Evolutionary conservation across 2,888 invertebrate genomes (phyloP), one percentile per base, ranked within the genome.

Genomic region (Hirtodrosophila histrioides): DNA sequence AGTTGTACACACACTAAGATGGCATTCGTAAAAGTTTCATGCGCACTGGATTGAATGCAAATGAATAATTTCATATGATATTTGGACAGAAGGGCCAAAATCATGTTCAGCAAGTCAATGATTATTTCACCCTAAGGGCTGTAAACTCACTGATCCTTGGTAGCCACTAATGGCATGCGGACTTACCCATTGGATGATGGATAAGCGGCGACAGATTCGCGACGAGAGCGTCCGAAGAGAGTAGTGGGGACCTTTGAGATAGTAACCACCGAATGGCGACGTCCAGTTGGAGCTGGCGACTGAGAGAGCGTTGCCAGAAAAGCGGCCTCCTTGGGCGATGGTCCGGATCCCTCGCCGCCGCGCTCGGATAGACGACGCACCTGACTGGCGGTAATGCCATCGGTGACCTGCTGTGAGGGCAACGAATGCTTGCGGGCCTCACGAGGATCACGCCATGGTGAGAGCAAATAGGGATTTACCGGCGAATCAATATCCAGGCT

Each of bases 351-450:
- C 88, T 96, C 96, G 0, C 94, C 94, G 1, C 96, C 95, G 50
- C 95, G 93, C 85, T 97, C 97, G 35, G 96, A 97, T 35, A 97
- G 92, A 12, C 97, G 93, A 27, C 97, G 94, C 51, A 97, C 96
- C 93, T 97, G 96, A 78, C 96, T 96, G 39, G 97, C 97, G 41
- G 96, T 97, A 61, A 96, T 97, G 49, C 97, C 97, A 58, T 96
- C 95, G 27, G 95, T 95, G 85, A 96, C 97, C 78, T 96, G 95
- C 2, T 96, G 96, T 0, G 96, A 96, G 2, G 97, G 97, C 80
- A 97, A 92, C 24, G 96, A 97, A 86, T 96, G 95, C 88, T 97
- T 97, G 81, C 97, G 93, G 1, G 95, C 94, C 80, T 95, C 95
- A 54, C 95, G 92, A 51, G 94, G 92, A 81, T 96, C 96, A 23